These are phyloP conservation scores for Odontocerum albicorne DNA, from an alignment of 2,888 invertebrate species.

Conservation along the genomic window DNA sequence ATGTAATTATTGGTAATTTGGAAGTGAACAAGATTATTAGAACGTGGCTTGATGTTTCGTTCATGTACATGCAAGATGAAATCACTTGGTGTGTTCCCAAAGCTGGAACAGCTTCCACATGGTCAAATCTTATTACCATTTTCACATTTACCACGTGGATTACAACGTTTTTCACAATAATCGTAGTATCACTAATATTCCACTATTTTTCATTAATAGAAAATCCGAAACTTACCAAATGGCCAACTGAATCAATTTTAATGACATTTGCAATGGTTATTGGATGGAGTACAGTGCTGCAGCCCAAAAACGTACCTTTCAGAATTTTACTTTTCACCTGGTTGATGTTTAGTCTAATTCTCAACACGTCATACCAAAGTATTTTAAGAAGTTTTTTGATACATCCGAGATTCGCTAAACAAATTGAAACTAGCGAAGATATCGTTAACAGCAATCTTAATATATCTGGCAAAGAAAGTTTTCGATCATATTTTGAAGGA, in stretches of 20 bases:
- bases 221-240: constrained; percentile 44
- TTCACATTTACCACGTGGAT: constrained; percentile 56
- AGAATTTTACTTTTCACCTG: constrained; percentile 52
- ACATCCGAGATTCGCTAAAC: constrained; percentile 56
- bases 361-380: constrained; percentile 56
- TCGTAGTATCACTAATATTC: constrained; percentile 48
- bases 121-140: constrained; percentile 54
- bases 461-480: constrained; percentile 50
- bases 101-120: constrained; percentile 50
- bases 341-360: constrained; percentile 55
- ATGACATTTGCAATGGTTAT: constrained; percentile 54
- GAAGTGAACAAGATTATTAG: constrained; percentile 51
- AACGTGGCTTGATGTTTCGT: constrained; percentile 53
- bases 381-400: constrained; percentile 56
- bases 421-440: constrained; percentile 52
- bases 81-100: constrained; percentile 55
- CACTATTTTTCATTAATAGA: constrained; percentile 50
- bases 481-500: constrained; percentile 46
- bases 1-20: constrained; percentile 53
- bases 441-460: constrained; percentile 51
- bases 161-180: constrained; percentile 46
- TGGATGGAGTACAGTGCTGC: constrained; percentile 51
- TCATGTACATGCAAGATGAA: constrained; percentile 55
- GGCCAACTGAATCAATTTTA: constrained; percentile 53
- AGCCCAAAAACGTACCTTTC: constrained; percentile 49